Percentiles rank a stretch among this genome's conserved stretches.
Evolutionary conservation across 2,113 vertebrate species (phyloP).

Genomic region (Bufo bufo): DNA sequence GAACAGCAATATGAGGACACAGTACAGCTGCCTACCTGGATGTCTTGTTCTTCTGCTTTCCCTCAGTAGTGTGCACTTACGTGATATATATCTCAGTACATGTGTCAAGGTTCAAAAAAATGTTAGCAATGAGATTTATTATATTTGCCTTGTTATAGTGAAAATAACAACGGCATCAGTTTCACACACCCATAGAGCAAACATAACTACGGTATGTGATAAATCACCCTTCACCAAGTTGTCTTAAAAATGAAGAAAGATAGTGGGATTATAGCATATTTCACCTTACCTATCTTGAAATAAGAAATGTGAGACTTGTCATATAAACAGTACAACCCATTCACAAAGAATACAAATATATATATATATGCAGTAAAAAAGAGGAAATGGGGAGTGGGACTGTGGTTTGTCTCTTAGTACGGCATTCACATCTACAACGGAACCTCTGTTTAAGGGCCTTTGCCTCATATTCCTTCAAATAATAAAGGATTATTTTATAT

Average conservation of each 20-base stretch:
- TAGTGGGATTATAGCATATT: not conserved
- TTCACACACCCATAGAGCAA: constrained; percentile 24
- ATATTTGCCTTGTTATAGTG: not conserved
- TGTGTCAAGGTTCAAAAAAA: not conserved
- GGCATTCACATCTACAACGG: too few relatives aligned
- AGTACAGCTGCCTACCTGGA: constrained; percentile 4
- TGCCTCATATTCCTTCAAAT: too few relatives aligned
- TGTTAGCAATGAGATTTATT: not conserved
- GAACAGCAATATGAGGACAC: too few relatives aligned
- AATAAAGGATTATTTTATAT: too few relatives aligned
- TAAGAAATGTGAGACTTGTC: not conserved
- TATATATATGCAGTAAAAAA: too few relatives aligned
- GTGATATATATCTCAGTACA: constrained; percentile 8
- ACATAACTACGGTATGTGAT: not conserved
- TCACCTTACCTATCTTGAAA: too few relatives aligned
- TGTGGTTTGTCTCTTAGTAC: too few relatives aligned
- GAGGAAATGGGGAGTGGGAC: too few relatives aligned
- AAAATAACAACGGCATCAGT: not conserved
- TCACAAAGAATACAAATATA: too few relatives aligned
- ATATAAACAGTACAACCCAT: not conserved
- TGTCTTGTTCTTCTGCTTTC: not conserved
- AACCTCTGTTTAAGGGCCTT: too few relatives aligned
- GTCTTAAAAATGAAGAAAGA: not conserved
- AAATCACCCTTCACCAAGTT: not conserved
- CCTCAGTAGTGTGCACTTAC: not conserved